phyloP scores from a whole-genome alignment of 2,113 vertebrate species.

The Sander vitreus region DNA sequence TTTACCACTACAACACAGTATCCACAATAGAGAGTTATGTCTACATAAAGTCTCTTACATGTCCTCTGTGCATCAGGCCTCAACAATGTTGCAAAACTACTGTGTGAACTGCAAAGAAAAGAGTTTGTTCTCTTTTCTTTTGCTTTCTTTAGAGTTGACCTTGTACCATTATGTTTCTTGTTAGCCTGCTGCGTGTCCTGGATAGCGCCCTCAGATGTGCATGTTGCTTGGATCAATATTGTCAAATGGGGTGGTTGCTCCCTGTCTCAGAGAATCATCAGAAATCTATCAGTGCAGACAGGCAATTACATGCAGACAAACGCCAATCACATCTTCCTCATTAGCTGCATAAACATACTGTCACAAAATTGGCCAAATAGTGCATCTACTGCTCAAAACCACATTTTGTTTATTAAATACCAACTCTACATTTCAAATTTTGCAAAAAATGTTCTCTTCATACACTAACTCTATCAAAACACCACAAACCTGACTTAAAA shows the following conservation, averaged over 20 bases:
- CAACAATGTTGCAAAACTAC: background rate
- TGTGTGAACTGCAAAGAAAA: background rate
- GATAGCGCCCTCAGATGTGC: constrained; percentile 21
- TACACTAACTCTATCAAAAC: too few relatives aligned
- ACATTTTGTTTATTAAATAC: too few relatives aligned
- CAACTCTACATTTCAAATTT: too few relatives aligned
- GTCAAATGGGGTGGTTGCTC: constrained; percentile 6
- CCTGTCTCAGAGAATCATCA: constrained; percentile 13
- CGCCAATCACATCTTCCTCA: background rate
- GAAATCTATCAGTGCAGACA: background rate
- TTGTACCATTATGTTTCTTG: constrained; percentile 19
- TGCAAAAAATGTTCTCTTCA: too few relatives aligned
- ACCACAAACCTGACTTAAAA: too few relatives aligned
- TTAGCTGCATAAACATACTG: constrained; percentile 1
- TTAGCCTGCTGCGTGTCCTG: constrained; percentile 18
- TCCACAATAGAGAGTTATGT: background rate
- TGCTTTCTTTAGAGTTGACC: constrained; percentile 1
- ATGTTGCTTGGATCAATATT: constrained; percentile 30
- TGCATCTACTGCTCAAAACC: too few relatives aligned
- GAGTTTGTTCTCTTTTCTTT: background rate
- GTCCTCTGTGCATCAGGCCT: background rate
- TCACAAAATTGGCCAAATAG: too few relatives aligned
- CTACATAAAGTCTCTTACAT: background rate
- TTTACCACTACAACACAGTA: background rate
- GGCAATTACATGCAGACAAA: background rate